Evolutionary conservation across 2,113 vertebrate genomes (phyloP).

Genomic region (Dicentrarchus labrax): DNA sequence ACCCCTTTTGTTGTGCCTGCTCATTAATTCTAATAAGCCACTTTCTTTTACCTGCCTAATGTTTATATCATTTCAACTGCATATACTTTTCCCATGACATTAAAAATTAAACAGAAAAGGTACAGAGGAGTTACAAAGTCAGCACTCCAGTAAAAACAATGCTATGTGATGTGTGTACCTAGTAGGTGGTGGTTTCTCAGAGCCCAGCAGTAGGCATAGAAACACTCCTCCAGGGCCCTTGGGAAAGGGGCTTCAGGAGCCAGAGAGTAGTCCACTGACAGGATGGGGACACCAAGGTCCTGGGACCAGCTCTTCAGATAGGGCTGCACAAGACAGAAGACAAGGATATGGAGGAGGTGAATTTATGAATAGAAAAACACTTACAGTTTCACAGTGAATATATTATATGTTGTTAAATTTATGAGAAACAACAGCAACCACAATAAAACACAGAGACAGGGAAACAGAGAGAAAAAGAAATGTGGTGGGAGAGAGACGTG

Average conservation of each 20-base stretch:
- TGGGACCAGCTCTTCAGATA: slow-evolving; percentile 94
- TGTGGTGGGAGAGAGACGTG: background rate
- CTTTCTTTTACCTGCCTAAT: slow-evolving; percentile 10
- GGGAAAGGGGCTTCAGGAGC: slow-evolving; percentile 94
- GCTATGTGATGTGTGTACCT: slow-evolving; percentile 76
- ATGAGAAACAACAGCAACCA: slow-evolving; percentile 37
- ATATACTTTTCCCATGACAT: background rate
- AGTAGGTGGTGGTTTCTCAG: slow-evolving; percentile 88
- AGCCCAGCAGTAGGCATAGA: slow-evolving; percentile 95
- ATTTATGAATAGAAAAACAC: slow-evolving; percentile 27
- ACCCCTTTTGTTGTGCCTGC: background rate
- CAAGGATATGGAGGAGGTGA: slow-evolving; percentile 8
- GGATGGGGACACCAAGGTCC: slow-evolving; percentile 89
- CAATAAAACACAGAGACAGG: slow-evolving; percentile 30
- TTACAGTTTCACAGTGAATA: slow-evolving; percentile 14
- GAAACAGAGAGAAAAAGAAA: slow-evolving; percentile 1
- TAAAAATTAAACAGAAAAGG: slow-evolving; percentile 20
- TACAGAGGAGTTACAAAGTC: background rate
- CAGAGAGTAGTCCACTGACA: slow-evolving; percentile 93
- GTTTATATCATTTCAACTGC: background rate
- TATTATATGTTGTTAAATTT: slow-evolving; percentile 39
- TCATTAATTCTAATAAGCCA: slow-evolving; percentile 38
- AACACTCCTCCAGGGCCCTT: slow-evolving; percentile 92
- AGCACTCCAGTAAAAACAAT: slow-evolving; percentile 5
- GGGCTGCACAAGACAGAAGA: slow-evolving; percentile 76